Base-by-base conservation (phyloP, 92 coral and sea anemone species). In the Epizoanthus rinbou region DNA sequence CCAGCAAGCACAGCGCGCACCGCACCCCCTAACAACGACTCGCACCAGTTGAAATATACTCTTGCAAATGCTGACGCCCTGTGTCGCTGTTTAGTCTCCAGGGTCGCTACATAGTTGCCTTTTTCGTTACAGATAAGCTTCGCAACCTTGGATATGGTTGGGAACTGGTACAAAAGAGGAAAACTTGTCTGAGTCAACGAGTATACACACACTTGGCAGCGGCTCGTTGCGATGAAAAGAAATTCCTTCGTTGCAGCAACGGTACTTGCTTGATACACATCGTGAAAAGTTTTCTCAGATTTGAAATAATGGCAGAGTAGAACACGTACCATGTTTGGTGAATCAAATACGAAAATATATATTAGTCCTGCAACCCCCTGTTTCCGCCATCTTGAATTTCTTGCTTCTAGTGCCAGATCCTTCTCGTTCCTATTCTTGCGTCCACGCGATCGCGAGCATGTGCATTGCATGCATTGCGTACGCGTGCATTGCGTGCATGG, bases 21-120 rank as follows among this genome's bases (percentile, higher is more conserved):
- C 7, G 95, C 87, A 14, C 83, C 96, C 10, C 80, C 92, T 5
- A 64, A 56, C 11, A 41, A 80, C 4, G 94, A 89, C 33, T 80
- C 69, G 68, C 83, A 86, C 99, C 99, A 97, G 86, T 94, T 97
- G 82, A 91, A 97, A 83, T 97, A 97, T 24, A 95, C 98, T 19
- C 99, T 86, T 6, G 97, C 93, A 79, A 76, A 89, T 23, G 90
- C 85, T 16, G 80, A 82, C 21, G 90, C 87, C 8, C 71, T 76
- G 66, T 86, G 70, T 56, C 84, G 87, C 28, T 80, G 83, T 69
- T 92, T 88, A 57, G 88, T 83, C 41, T 97, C 99, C 52, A 89
- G 79, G 1, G 98, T 94, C 23, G 94, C 87, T 16, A 97, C 82
- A 60, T 91, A 94, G 88, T 92, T 87, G 19, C 94, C 98, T 53